These are phyloP conservation scores for Hyles vespertilio DNA, from an alignment of 1,140 invertebrate species.

Conservation along the genomic window DNA sequence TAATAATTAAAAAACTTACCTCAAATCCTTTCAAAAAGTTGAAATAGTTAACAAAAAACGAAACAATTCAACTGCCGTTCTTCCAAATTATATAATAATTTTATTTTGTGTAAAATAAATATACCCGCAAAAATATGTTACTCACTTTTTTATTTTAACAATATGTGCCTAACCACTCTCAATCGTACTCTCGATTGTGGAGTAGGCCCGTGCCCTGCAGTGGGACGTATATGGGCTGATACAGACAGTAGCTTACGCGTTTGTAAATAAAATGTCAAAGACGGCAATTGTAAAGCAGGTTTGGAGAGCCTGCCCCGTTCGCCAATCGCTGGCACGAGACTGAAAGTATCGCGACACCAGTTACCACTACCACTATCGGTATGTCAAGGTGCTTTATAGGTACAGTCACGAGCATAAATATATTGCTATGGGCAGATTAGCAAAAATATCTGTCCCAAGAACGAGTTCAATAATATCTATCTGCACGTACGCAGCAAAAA, in stretches of 20 bases:
- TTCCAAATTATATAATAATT: neutral
- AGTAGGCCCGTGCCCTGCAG: no score
- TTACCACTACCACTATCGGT: conserved; percentile 7
- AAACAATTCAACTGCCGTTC: neutral
- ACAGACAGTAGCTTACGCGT: neutral
- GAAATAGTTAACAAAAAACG: neutral
- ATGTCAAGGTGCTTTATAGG: neutral
- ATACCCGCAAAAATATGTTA: neutral
- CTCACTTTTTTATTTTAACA: neutral
- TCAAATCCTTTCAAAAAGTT: neutral
- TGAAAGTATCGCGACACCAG: conserved; percentile 2
- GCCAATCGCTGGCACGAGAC: neutral
- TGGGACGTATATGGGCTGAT: no score
- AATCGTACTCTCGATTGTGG: no score
- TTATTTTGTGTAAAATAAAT: neutral
- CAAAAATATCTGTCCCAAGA: no score
- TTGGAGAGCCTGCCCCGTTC: neutral
- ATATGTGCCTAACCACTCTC: no score
- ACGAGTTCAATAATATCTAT: no score
- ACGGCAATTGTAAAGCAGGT: neutral
- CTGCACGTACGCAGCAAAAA: no score
- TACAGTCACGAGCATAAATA: no score
- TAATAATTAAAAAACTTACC: no score
- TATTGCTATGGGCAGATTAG: no score
- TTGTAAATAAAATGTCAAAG: neutral